Evolutionary conservation across 2,888 invertebrate species (phyloP).

Genomic region (Phyllotreta cruciferae): DNA sequence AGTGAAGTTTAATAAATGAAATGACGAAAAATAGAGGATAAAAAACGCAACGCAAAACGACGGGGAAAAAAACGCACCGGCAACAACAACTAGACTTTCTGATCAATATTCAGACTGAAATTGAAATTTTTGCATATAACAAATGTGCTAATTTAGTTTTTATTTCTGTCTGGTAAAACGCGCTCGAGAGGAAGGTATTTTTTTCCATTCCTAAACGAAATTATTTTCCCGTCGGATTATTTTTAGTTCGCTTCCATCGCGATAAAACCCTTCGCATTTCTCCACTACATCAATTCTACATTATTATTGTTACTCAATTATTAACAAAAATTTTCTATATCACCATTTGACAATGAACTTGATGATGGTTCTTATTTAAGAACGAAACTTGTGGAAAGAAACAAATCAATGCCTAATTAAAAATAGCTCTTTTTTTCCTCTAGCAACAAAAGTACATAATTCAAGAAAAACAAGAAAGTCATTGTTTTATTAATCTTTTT

Average conservation of each 20-base stretch:
- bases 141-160: conserved; percentile 41
- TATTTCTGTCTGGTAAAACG: conserved; percentile 37
- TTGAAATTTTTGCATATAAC: conserved; percentile 44
- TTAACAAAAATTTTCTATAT: too few species aligned
- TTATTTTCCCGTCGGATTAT: conserved; percentile 26
- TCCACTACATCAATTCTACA: too few species aligned
- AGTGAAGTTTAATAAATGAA: conserved; percentile 41
- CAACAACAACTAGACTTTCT: conserved; percentile 17
- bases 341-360: too few species aligned
- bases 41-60: conserved; percentile 1
- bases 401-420: too few species aligned
- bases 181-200: conserved; percentile 22
- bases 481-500: too few species aligned
- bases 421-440: too few species aligned
- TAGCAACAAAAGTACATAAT: too few species aligned
- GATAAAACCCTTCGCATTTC: conserved; percentile 5
- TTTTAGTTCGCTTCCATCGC: conserved; percentile 18
- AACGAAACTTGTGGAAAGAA: too few species aligned
- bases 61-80: too few species aligned
- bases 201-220: conserved; percentile 28
- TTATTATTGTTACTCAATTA: too few species aligned
- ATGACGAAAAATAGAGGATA: conserved; percentile 35
- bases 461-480: too few species aligned
- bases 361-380: too few species aligned
- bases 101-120: conserved; percentile 40